A percentile compares a stretch with the other conserved stretches of the same genome.
Conservation (phyloP, 2,888 invertebrate genomes). For the Drosophila anceps region DNA sequence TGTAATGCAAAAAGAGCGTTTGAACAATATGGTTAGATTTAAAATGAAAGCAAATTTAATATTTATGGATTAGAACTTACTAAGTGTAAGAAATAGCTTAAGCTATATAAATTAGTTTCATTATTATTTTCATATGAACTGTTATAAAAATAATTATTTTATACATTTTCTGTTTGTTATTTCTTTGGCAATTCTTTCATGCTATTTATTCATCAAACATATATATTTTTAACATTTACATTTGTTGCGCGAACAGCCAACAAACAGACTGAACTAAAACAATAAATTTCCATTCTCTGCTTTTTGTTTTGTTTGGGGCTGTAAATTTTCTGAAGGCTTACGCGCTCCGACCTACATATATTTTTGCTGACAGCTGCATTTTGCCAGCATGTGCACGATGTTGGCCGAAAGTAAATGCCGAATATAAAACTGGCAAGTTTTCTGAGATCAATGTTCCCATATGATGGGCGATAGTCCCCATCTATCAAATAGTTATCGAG, state of each 20-base stretch:
- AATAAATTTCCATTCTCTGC: slow-evolving; percentile 11
- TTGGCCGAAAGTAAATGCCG: slow-evolving; percentile 1
- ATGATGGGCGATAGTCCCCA: too few species aligned
- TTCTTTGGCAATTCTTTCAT: neutral
- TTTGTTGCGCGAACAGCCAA: neutral
- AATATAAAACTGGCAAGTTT: slow-evolving; percentile 25
- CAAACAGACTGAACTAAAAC: slow-evolving; percentile 5
- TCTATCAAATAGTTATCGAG: too few species aligned
- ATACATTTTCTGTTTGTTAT: neutral
- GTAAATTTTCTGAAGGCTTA: slow-evolving; percentile 14
- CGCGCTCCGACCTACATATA: neutral
- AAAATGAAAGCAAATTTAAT: neutral
- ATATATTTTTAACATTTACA: neutral
- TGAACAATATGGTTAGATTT: neutral
- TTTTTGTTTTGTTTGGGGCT: neutral
- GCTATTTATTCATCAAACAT: neutral
- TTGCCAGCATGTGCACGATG: slow-evolving; percentile 12
- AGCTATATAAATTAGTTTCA: neutral
- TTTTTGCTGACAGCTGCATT: slow-evolving; percentile 24
- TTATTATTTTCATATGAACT: neutral
- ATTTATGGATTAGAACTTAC: neutral
- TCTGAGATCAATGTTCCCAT: too few species aligned
- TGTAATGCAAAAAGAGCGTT: neutral
- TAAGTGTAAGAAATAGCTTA: too few species aligned
- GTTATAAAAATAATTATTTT: neutral